Evolutionary conservation across 2,113 vertebrate genomes (phyloP).

Genomic region (Heterocephalus glaber): DNA sequence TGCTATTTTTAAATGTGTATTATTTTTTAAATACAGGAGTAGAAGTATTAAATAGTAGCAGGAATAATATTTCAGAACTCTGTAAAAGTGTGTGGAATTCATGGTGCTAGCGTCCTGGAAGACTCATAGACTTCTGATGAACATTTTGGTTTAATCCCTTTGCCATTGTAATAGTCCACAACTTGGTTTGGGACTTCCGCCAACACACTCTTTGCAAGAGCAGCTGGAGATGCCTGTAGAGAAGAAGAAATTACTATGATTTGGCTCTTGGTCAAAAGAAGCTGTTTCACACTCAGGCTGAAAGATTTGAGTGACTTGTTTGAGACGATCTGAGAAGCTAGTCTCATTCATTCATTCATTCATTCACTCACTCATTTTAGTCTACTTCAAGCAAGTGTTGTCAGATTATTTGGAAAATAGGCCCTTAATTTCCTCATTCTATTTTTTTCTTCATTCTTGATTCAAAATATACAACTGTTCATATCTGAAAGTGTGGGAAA

Average conservation of each 20-base stretch:
- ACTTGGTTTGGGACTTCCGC: conserved; percentile 99
- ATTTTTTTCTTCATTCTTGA: neutral
- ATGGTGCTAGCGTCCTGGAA: conserved; percentile 95
- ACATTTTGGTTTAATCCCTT: conserved; percentile 97
- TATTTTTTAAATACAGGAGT: conserved; percentile 81
- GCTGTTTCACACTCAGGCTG: neutral
- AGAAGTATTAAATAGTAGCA: conserved; percentile 82
- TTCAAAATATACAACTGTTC: conserved; percentile 26
- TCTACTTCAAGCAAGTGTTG: neutral
- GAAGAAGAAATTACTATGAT: conserved; percentile 79
- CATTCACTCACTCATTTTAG: neutral
- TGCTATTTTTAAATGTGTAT: conserved; percentile 85
- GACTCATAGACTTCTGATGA: conserved; percentile 91
- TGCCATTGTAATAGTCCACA: conserved; percentile 99
- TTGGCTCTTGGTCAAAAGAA: neutral
- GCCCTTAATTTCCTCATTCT: neutral
- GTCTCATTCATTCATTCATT: neutral
- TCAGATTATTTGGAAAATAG: neutral
- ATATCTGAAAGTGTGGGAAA: neutral
- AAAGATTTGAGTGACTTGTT: neutral
- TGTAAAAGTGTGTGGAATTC: conserved; percentile 84
- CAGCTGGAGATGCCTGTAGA: conserved; percentile 95
- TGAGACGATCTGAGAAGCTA: neutral
- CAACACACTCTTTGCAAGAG: conserved; percentile 96
- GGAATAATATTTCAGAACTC: conserved; percentile 80